Conservation (phyloP, 1,140 invertebrate species). For the Macrostomum lignano region DNA sequence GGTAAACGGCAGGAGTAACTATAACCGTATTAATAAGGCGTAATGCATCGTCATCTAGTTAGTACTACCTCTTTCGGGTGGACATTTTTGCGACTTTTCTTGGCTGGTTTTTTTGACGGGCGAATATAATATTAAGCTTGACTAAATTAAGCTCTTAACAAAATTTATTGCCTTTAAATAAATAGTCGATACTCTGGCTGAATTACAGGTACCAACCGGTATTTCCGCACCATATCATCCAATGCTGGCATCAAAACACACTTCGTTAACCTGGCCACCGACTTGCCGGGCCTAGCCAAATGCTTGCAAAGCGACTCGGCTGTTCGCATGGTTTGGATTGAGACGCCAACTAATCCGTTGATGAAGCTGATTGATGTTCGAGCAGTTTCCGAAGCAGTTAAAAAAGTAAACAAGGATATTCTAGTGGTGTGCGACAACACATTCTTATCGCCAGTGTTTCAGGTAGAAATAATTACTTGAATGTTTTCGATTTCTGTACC, state of each 20-base stretch:
- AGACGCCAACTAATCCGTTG: conserved; percentile 85
- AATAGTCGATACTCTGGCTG: too few relatives aligned
- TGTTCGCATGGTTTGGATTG: conserved; percentile 83
- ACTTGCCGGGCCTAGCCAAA: conserved; percentile 37
- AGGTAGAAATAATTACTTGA: conserved; percentile 25
- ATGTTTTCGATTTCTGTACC: background rate
- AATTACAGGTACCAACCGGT: conserved; percentile 40
- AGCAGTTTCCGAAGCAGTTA: conserved; percentile 37
- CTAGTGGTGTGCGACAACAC: conserved; percentile 83
- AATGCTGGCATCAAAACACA: conserved; percentile 41
- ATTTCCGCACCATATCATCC: conserved; percentile 32
- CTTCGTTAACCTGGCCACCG: conserved; percentile 50
- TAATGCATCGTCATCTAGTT: too few relatives aligned
- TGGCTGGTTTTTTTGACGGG: too few relatives aligned
- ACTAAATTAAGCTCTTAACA: too few relatives aligned
- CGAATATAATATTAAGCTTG: too few relatives aligned
- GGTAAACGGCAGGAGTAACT: too few relatives aligned
- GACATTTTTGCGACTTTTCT: too few relatives aligned
- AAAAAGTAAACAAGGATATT: conserved; percentile 34
- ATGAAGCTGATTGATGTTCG: conserved; percentile 66
- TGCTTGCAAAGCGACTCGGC: conserved; percentile 44
- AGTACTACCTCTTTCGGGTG: too few relatives aligned
- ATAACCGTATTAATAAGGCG: too few relatives aligned
- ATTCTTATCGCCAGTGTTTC: conserved; percentile 75
- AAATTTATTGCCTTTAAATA: too few relatives aligned